Evolutionary conservation across 2,113 vertebrate species (phyloP).

Genomic region (Ochotona curzoniae): DNA sequence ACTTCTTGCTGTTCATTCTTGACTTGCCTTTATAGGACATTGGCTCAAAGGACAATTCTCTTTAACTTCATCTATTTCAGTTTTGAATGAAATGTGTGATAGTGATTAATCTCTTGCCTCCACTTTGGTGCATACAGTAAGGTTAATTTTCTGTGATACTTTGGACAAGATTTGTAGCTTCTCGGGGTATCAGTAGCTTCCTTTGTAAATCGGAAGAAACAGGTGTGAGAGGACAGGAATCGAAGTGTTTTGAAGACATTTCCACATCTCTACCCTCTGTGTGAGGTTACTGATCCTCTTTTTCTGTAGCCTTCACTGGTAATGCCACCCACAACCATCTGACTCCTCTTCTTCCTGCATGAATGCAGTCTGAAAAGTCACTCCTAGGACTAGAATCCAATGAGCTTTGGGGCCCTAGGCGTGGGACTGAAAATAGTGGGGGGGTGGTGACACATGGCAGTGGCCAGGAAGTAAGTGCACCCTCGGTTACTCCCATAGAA

Average conservation of each 20-base stretch:
- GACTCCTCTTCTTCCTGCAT: neutral
- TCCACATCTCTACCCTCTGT: conserved; percentile 6
- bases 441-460: neutral
- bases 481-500: conserved; percentile 29
- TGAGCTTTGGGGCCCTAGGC: neutral
- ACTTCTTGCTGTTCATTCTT: neutral
- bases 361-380: conserved; percentile 13
- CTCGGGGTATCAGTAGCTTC: conserved; percentile 32
- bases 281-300: conserved; percentile 53
- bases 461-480: conserved; percentile 30
- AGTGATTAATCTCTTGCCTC: conserved; percentile 26
- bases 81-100: conserved; percentile 55
- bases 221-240: conserved; percentile 6
- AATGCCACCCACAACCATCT: conserved; percentile 2
- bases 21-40: conserved; percentile 31
- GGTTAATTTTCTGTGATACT: conserved; percentile 9
- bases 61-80: neutral
- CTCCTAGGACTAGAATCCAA: neutral
- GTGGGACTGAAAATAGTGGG: conserved; percentile 21
- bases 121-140: neutral
- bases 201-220: conserved; percentile 55
- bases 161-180: conserved; percentile 44
- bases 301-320: neutral
- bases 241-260: conserved; percentile 38
- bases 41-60: neutral